These are phyloP conservation scores for Geococcyx californianus DNA, from an alignment of 2,113 vertebrate species.

Conservation along the genomic window DNA sequence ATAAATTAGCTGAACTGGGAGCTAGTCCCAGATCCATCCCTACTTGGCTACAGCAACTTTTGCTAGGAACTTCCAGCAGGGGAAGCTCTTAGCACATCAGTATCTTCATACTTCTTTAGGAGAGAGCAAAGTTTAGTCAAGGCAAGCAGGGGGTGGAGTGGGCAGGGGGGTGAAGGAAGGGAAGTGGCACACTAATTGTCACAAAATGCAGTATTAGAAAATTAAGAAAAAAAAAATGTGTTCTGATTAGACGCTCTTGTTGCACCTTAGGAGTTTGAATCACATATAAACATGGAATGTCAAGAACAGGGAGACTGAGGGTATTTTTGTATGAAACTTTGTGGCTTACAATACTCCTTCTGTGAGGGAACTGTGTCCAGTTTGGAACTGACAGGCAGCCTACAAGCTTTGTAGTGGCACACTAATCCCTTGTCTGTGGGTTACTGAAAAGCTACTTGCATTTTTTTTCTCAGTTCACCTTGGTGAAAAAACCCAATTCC, in stretches of 20 bases:
- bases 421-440: slow-evolving; percentile 58
- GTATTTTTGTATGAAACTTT: slow-evolving; percentile 21
- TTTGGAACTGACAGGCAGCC: slow-evolving; percentile 20
- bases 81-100: slow-evolving; percentile 81
- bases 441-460: slow-evolving; percentile 42
- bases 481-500: slow-evolving; percentile 67
- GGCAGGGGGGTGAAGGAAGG: neutral
- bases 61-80: slow-evolving; percentile 79
- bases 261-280: neutral
- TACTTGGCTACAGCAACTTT: slow-evolving; percentile 64
- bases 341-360: slow-evolving; percentile 31
- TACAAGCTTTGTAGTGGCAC: slow-evolving; percentile 42
- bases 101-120: slow-evolving; percentile 1
- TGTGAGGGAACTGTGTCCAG: neutral
- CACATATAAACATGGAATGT: neutral
- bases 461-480: slow-evolving; percentile 75
- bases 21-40: slow-evolving; percentile 53
- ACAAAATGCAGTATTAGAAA: neutral
- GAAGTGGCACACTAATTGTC: neutral
- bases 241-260: neutral
- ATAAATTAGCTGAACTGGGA: slow-evolving; percentile 57
- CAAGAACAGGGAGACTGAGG: neutral
- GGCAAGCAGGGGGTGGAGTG: neutral
- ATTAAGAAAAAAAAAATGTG: neutral
- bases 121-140: slow-evolving; percentile 53